Evolutionary conservation across 2,888 invertebrate species (phyloP).

Genomic region (Trachelus iudaicus): DNA sequence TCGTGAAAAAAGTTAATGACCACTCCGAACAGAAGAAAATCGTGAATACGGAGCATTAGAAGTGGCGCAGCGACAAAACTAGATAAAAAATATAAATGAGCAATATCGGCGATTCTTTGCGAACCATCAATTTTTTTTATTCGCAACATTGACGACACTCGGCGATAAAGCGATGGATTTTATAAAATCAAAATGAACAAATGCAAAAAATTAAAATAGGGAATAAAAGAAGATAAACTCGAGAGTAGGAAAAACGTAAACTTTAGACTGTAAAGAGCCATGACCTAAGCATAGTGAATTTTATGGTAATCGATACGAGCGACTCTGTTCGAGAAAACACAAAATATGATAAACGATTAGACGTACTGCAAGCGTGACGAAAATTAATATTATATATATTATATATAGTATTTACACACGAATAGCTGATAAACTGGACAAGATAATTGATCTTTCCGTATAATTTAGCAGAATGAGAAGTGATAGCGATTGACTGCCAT

Average conservation of each 20-base stretch:
- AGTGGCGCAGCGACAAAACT: not conserved
- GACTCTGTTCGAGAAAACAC: not conserved
- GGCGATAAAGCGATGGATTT: not conserved
- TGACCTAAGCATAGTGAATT: constrained; percentile 40
- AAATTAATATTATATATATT: not conserved
- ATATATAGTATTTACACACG: not conserved
- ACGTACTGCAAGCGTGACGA: not conserved
- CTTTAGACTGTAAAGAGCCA: constrained; percentile 34
- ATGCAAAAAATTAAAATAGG: not conserved
- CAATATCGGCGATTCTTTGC: not conserved
- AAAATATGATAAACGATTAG: not conserved
- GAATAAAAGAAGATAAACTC: not conserved
- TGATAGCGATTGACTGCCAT: not conserved
- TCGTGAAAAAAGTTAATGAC: not conserved
- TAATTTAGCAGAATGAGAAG: not conserved
- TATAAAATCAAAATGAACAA: not conserved
- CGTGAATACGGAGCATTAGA: not conserved
- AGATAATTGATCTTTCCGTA: not conserved
- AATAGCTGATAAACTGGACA: not conserved
- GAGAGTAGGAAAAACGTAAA: not conserved
- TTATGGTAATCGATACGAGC: constrained; percentile 22
- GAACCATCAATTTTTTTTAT: not conserved
- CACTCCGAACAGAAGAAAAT: not conserved
- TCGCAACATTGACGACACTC: not conserved
- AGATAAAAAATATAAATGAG: not conserved